Conservation (phyloP, 2,113 vertebrate species). For the Coptodon bakossiorum region DNA sequence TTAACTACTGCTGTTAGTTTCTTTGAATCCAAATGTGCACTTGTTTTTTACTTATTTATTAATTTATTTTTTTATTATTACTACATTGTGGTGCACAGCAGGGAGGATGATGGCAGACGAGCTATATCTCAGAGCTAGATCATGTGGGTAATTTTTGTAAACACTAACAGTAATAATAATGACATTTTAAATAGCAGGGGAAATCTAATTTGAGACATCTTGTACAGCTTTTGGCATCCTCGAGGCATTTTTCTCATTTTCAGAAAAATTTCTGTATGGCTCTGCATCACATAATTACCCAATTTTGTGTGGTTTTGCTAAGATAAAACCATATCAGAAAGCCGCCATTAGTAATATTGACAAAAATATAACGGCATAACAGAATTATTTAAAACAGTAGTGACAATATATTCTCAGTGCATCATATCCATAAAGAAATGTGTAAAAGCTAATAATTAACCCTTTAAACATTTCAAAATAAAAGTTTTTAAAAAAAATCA, state of each 20-base stretch:
- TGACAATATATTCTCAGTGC: neutral
- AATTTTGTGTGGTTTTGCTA: neutral
- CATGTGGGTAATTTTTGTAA: neutral
- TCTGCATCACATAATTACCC: neutral
- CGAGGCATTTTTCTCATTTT: neutral
- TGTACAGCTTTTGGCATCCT: neutral
- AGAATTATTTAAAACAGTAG: neutral
- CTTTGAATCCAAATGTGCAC: neutral
- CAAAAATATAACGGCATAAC: neutral
- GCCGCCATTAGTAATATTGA: neutral
- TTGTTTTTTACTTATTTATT: neutral
- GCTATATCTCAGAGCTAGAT: neutral
- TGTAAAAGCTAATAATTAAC: neutral
- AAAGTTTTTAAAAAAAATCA: neutral
- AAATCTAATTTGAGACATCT: neutral
- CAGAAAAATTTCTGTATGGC: neutral
- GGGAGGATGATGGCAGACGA: neutral
- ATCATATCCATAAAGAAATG: neutral
- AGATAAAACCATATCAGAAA: neutral
- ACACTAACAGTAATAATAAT: neutral
- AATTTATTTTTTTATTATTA: neutral
- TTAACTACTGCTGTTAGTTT: neutral
- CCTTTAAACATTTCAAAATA: neutral
- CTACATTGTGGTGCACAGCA: neutral
- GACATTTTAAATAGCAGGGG: neutral